A percentile compares a stretch with the other conserved stretches of the same genome.
Conservation (phyloP, 2,113 vertebrate genomes). For the Cettia cetti region DNA sequence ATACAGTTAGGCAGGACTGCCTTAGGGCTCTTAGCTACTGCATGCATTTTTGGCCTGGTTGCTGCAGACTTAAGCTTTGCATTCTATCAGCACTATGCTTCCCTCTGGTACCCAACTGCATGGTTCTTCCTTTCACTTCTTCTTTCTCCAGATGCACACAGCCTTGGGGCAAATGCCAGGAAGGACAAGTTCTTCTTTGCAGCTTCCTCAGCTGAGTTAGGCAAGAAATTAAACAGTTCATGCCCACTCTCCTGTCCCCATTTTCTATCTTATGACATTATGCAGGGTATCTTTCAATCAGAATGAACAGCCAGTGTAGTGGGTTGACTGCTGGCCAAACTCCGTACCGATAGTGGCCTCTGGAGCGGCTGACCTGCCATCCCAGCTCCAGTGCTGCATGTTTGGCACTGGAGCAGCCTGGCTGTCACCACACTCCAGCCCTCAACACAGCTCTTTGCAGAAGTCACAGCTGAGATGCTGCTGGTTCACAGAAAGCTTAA, state of each 20-base stretch:
- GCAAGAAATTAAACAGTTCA: background rate
- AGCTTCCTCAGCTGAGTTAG: slow-evolving; percentile 19
- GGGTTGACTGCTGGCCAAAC: background rate
- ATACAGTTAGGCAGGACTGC: background rate
- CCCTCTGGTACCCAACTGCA: background rate
- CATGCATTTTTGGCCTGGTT: background rate
- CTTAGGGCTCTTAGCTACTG: background rate
- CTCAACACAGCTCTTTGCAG: background rate
- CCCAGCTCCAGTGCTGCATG: background rate
- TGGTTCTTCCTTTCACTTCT: slow-evolving; percentile 50
- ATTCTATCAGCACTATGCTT: background rate
- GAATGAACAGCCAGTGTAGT: background rate
- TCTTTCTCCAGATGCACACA: background rate
- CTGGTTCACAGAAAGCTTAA: background rate
- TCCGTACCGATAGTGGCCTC: background rate
- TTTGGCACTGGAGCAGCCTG: background rate
- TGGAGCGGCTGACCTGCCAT: background rate
- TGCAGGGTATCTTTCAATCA: background rate
- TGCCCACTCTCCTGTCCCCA: background rate
- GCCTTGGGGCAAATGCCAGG: background rate
- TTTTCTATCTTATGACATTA: background rate
- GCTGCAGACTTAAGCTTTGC: background rate
- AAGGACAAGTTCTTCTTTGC: slow-evolving; percentile 24
- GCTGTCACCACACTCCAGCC: background rate
- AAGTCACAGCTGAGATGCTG: background rate